A percentile compares a stretch with the other conserved stretches of the same genome.
Conservation (phyloP, 37 sponge, comb jelly and placozoan species). For the Tethya wilhelma region DNA sequence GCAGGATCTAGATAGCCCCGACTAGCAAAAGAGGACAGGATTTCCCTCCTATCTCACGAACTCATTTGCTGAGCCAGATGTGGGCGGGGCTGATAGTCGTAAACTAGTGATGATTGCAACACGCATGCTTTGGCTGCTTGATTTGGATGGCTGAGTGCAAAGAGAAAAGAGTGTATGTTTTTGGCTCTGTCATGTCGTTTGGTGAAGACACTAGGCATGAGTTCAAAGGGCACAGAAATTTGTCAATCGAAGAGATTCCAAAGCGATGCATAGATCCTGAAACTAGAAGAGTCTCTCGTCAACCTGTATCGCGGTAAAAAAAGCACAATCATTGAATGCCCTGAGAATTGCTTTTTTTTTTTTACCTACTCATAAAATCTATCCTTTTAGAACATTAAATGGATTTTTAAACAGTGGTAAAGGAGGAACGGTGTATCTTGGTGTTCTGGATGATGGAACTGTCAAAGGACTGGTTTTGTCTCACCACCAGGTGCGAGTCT, state of each 20-base stretch:
- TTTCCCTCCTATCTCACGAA: too few species aligned
- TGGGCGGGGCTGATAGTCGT: too few species aligned
- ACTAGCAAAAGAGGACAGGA: too few species aligned
- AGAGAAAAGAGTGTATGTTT: conserved; percentile 40
- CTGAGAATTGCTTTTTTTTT: not conserved
- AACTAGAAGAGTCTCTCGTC: conserved; percentile 9
- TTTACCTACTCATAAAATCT: not conserved
- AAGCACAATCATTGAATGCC: not conserved
- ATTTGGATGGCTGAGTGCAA: too few species aligned
- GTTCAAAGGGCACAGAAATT: conserved; percentile 69
- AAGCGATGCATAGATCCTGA: conserved; percentile 25
- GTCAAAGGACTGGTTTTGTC: conserved; percentile 52
- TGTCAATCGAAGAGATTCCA: conserved; percentile 62
- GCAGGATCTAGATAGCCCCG: too few species aligned
- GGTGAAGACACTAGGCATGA: conserved; percentile 59
- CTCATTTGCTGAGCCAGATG: too few species aligned
- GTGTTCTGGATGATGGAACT: conserved; percentile 58
- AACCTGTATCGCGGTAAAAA: conserved; percentile 40
- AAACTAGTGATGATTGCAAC: too few species aligned
- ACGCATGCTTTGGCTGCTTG: too few species aligned
- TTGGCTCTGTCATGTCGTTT: conserved; percentile 11
- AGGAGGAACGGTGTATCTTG: conserved; percentile 69
- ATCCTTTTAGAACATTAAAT: conserved; percentile 48
- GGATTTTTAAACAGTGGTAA: conserved; percentile 79
- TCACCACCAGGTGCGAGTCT: conserved; percentile 17